Base-by-base conservation (phyloP, 2,888 invertebrate species). In the Chamaedrilus cognettii region DNA sequence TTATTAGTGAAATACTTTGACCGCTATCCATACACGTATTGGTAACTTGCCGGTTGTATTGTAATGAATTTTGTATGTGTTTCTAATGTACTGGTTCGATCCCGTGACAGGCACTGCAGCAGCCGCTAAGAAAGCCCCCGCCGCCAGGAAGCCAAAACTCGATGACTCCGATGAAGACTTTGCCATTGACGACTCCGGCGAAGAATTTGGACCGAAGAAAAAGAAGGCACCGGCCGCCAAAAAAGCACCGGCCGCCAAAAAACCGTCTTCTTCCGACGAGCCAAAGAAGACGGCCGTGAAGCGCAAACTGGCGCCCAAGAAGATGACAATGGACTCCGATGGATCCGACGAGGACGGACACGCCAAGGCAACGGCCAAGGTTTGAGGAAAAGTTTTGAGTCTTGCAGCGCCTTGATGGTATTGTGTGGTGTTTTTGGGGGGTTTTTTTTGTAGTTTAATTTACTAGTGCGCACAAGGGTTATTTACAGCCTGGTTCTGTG, bases 191-290 rank as follows among this genome's bases (percentile, higher is more conserved):
- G 42, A 42, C 19, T 42, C 42, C 11, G 42, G 19, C 19, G 19
- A 42, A 11, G 42, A 42, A 42, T 42, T 42, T 11, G 56, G 28
- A 34, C 35, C 66, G 1, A 67, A 67, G 35, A 64, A 64, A 60
- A 64, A 64, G 55, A n/a, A n/a, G n/a, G n/a, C n/a, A n/a, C n/a
- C n/a, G n/a, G 67, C 51, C 23, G 56, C 56, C 5, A 52, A 52
- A 23, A n/a, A n/a, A n/a, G n/a, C n/a, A n/a, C 42, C 42, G 7
- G 42, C 42, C 7, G 42, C 42, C 11, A 42, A 42, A 42, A 7
- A 7, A 19, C 7, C 7, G 42, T 42, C 42, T 19, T 11, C 11
- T 19, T 11, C 11, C 19, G 42, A 42, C 11, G 19, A 7, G 11
- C 7, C 7, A 19, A 42, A 42, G 19, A 19, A 7, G 19, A 19